Evolutionary conservation across 2,113 vertebrate species (phyloP), one percentile per base, ranked within the genome.

Genomic region (Salvelinus fontinalis): DNA sequence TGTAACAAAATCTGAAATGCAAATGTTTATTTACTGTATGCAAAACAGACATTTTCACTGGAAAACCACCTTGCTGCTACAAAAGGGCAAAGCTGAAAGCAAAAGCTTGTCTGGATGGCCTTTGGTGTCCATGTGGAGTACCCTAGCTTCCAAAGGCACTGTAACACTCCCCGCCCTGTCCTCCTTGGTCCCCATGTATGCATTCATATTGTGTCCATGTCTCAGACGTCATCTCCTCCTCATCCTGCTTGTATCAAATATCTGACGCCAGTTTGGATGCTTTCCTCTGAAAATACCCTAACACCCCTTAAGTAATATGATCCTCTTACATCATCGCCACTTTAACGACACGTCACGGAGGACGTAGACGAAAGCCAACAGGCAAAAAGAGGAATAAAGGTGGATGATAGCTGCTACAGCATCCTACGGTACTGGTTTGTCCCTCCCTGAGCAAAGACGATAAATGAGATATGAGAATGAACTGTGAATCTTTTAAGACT

Each of bases 251-350:
- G 66, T 70, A 66, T 29, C 13, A 29, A n/a, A 70, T 70, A 22
- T 51, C 67, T 64, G 70, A 79, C 16, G 0, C 24, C 39, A 26
- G 0, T 1, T 9, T n/a, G 22, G 18, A 31, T 57, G 60, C 5
- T 66, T 31, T 0, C 34, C 48, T 76, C 66, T 54, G 73, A 54
- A 54, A 18, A 54, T 44, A 54, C 12, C 13, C 13, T 13, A 14
- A 54, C 16, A 24, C n/a, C n/a, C 12, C 16, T 1, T 2, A 51
- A 0, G 4, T 57, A 48, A 80, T 77, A 20, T 68, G 18, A 79
- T 75, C 57, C 12, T 60, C 68, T 75, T 69, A 54, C 60, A 31
- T 80, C 70, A 79, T 60, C 39, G 16, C 14, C 51, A 54, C 14
- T 31, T 27, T 20, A 78, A 77, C 27, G 57, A 66, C 74, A 81